Conservation (phyloP, 2,797 vertebrate species). For the Dendrocincla tyrannina region DNA sequence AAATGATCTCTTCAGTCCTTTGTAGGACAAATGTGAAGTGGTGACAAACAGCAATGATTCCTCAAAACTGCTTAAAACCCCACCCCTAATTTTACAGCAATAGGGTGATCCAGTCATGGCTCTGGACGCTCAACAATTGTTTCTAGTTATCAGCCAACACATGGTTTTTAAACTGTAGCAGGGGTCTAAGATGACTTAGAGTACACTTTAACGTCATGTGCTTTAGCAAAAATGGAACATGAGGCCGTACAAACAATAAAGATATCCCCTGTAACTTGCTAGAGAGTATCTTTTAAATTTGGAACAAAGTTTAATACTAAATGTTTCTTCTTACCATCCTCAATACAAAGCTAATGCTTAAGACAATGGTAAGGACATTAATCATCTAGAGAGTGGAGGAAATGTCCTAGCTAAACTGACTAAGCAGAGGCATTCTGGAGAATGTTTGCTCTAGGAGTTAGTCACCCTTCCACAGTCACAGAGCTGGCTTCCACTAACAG, state of each 20-base stretch:
- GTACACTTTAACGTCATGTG: not conserved
- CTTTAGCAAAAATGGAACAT: not conserved
- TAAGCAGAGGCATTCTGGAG: constrained; percentile 45
- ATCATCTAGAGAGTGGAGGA: constrained; percentile 34
- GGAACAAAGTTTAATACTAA: not conserved
- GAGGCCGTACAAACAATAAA: not conserved
- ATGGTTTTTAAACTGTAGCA: not conserved
- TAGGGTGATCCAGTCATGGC: not conserved
- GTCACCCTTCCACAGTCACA: constrained; percentile 48
- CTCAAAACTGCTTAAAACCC: not conserved
- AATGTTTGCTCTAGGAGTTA: constrained; percentile 60
- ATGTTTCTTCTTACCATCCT: constrained; percentile 1
- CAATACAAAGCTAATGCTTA: constrained; percentile 26
- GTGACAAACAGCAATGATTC: not conserved
- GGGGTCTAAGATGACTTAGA: not conserved
- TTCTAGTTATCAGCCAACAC: not conserved
- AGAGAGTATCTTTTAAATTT: constrained; percentile 7
- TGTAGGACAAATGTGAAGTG: not conserved
- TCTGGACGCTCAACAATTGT: not conserved
- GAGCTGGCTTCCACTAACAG: constrained; percentile 26
- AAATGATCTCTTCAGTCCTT: not conserved
- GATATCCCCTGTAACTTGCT: not conserved
- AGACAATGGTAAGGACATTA: constrained; percentile 50
- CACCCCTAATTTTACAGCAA: not conserved
- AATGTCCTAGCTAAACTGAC: constrained; percentile 43